These are phyloP conservation scores for Euborellia annulipes DNA, from an alignment of 1,140 invertebrate species.

Conservation along the genomic window DNA sequence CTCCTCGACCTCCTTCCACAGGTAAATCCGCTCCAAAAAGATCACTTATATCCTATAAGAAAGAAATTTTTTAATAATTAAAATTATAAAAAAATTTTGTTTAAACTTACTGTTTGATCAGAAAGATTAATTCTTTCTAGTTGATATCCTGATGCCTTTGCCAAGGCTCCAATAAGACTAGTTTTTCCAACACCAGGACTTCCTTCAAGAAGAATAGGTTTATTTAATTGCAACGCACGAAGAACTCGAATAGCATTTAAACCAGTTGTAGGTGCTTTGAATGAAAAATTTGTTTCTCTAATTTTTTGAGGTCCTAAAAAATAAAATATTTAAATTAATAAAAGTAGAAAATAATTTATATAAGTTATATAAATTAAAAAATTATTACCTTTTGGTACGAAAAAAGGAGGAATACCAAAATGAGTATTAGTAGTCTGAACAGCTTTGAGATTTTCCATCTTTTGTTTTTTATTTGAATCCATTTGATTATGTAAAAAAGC, in stretches of 20 bases:
- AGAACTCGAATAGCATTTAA: conserved; percentile 71
- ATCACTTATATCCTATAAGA: conserved; percentile 80
- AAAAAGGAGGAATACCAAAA: conserved; percentile 61
- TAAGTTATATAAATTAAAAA: conserved; percentile 3
- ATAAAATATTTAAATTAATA: not conserved
- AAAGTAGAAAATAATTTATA: not conserved
- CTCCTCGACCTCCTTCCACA: conserved; percentile 65
- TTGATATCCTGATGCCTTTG: conserved; percentile 62
- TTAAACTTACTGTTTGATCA: conserved; percentile 76
- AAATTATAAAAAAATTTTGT: not conserved
- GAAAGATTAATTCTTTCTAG: conserved; percentile 92
- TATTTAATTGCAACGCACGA: conserved; percentile 72
- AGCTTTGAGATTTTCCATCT: conserved; percentile 15
- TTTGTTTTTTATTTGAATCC: conserved; percentile 21
- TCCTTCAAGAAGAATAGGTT: conserved; percentile 91
- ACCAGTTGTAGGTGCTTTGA: conserved; percentile 68
- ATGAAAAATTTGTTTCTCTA: conserved; percentile 39
- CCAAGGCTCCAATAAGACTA: conserved; percentile 81
- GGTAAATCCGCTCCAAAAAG: conserved; percentile 97
- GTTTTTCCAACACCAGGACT: conserved; percentile 98
- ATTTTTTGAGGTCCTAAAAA: not conserved
- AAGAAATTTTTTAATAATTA: conserved; percentile 4
- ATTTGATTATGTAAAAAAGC: not conserved
- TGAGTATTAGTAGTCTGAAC: conserved; percentile 16
- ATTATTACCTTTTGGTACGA: conserved; percentile 35